phyloP scores from a whole-genome alignment of 1,140 invertebrate genomes.

The Drosophila paulistorum region DNA sequence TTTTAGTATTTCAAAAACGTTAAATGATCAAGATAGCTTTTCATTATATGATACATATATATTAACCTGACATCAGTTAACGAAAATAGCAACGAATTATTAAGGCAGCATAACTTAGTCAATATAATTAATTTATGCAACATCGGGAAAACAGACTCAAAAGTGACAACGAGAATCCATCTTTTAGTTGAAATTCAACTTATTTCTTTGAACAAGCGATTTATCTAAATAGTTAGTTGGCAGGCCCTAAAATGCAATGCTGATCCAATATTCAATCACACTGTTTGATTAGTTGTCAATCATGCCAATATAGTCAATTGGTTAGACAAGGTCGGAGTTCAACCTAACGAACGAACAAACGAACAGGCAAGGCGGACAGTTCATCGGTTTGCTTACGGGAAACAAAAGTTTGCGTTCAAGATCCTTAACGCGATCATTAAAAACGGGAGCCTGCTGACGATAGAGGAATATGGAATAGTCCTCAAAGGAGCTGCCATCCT shows the following conservation, averaged over 20 bases:
- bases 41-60: neutral
- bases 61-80: no score
- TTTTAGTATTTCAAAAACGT: slow-evolving; percentile 18
- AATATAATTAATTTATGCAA: neutral
- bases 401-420: slow-evolving; percentile 90
- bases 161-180: neutral
- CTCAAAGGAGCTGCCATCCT: slow-evolving; percentile 85
- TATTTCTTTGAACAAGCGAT: no score
- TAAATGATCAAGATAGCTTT: slow-evolving; percentile 25
- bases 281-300: neutral
- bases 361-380: slow-evolving; percentile 35
- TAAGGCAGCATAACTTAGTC: neutral
- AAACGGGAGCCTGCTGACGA: slow-evolving; percentile 89
- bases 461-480: slow-evolving; percentile 90
- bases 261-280: neutral
- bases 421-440: slow-evolving; percentile 90
- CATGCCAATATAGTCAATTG: neutral
- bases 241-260: no score
- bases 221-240: no score
- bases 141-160: neutral
- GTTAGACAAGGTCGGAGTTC: neutral
- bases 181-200: no score
- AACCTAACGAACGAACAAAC: neutral
- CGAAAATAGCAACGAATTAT: neutral
- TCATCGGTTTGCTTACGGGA: slow-evolving; percentile 86